phyloP scores from a whole-genome alignment of 2,888 invertebrate genomes.

The Boloria euphrosyne region DNA sequence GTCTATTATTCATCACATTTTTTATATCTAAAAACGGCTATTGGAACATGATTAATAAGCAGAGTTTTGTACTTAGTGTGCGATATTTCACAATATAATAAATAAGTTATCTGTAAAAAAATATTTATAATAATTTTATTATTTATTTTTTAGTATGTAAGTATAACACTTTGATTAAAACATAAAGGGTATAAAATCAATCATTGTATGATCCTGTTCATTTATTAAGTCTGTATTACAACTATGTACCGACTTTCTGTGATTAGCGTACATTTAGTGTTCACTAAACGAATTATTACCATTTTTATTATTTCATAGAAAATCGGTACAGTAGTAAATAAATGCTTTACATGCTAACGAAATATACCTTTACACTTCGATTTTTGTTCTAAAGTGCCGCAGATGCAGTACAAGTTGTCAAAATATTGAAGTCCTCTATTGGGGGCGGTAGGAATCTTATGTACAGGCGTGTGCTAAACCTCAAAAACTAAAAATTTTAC shows the following conservation, averaged over 20 bases:
- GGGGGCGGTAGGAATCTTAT: slow-evolving; percentile 48
- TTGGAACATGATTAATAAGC: slow-evolving; percentile 65
- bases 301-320: slow-evolving; percentile 15
- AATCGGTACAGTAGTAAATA: slow-evolving; percentile 15
- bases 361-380: slow-evolving; percentile 27
- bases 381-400: slow-evolving; percentile 29
- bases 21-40: slow-evolving; percentile 41
- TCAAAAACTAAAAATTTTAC: slow-evolving; percentile 50
- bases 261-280: neutral
- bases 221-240: slow-evolving; percentile 21
- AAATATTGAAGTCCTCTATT: slow-evolving; percentile 50
- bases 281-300: too few species aligned
- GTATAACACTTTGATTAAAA: slow-evolving; percentile 42
- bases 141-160: slow-evolving; percentile 54
- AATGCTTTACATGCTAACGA: slow-evolving; percentile 26
- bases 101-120: slow-evolving; percentile 45
- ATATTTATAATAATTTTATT: slow-evolving; percentile 43
- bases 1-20: slow-evolving; percentile 43
- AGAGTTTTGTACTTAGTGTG: slow-evolving; percentile 75
- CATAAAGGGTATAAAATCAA: slow-evolving; percentile 45
- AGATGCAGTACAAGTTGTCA: slow-evolving; percentile 39
- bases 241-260: slow-evolving; percentile 19
- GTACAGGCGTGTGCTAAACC: slow-evolving; percentile 57
- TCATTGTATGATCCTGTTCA: slow-evolving; percentile 19
- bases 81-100: slow-evolving; percentile 58